Conservation (phyloP, 2,113 vertebrate genomes). For the Arothron firmamentum region DNA sequence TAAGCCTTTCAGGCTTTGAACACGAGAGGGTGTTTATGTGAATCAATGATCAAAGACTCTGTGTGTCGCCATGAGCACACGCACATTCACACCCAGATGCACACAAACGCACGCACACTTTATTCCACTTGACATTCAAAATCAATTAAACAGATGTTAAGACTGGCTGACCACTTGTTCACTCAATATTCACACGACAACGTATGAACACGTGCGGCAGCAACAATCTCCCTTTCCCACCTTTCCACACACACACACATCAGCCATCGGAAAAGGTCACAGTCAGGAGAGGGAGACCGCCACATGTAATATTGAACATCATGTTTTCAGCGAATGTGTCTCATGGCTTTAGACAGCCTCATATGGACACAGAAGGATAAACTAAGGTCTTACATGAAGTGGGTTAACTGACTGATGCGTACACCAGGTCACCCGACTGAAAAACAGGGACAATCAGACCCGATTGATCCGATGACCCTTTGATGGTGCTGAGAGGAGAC, state of each 20-base stretch:
- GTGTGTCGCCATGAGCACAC: conserved; percentile 45
- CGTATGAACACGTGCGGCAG: conserved; percentile 35
- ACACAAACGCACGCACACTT: conserved; percentile 32
- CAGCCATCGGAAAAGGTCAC: conserved; percentile 63
- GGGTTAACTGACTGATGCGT: conserved; percentile 38
- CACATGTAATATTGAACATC: conserved; percentile 42
- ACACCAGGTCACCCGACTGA: conserved; percentile 37
- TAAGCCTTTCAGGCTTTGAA: conserved; percentile 66
- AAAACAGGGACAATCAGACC: conserved; percentile 52
- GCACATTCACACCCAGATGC: conserved; percentile 19
- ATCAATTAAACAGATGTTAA: conserved; percentile 73
- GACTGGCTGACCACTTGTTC: conserved; percentile 35
- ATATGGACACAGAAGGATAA: conserved; percentile 43
- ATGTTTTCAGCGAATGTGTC: conserved; percentile 31
- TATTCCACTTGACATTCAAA: conserved; percentile 61
- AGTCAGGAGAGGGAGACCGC: conserved; percentile 39
- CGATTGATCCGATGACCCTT: conserved; percentile 59
- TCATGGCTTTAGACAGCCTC: conserved; percentile 33
- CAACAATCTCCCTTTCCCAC: conserved; percentile 9
- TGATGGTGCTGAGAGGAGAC: conserved; percentile 23
- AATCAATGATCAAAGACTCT: conserved; percentile 69
- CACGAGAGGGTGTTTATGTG: conserved; percentile 70
- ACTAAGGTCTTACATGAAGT: conserved; percentile 37
- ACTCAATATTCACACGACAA: conserved; percentile 65
- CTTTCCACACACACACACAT: conserved; percentile 4